Percentiles rank a stretch among this genome's conserved stretches.
phyloP scores from a whole-genome alignment of 2,888 invertebrate genomes.

The Dicyrtoma fusca region DNA sequence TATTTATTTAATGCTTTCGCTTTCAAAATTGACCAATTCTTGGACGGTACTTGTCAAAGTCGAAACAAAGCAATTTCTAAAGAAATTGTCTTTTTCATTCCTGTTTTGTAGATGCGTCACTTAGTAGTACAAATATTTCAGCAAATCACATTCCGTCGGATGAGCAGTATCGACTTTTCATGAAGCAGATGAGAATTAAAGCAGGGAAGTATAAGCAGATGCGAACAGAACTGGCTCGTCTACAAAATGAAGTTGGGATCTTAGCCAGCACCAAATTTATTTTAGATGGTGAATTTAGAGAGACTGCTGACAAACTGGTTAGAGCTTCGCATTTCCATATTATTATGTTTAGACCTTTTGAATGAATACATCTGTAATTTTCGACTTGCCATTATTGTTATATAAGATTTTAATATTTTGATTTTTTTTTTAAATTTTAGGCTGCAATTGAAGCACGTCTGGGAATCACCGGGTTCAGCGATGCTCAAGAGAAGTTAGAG shows the following conservation, averaged over 20 bases:
- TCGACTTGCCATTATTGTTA: no score
- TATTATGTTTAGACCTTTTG: no score
- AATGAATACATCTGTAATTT: no score
- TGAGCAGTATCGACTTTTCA: slow-evolving; percentile 22
- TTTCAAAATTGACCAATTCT: no score
- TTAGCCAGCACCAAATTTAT: slow-evolving; percentile 33
- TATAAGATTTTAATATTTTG: background rate
- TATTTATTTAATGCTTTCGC: no score
- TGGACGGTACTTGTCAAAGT: no score
- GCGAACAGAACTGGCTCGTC: slow-evolving; percentile 12
- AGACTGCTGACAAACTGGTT: slow-evolving; percentile 12
- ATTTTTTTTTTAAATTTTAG: background rate
- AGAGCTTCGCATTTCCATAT: no score
- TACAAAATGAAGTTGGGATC: slow-evolving; percentile 31
- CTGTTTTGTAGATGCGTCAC: no score
- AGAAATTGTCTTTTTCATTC: no score
- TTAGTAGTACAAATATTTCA: no score
- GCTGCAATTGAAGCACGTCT: slow-evolving; percentile 11
- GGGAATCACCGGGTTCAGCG: slow-evolving; percentile 17
- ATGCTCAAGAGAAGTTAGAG: slow-evolving; percentile 24
- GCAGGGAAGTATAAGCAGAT: slow-evolving; percentile 25
- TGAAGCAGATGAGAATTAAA: slow-evolving; percentile 32
- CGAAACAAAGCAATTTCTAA: no score
- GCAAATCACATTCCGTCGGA: slow-evolving; percentile 10
- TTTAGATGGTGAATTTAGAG: slow-evolving; percentile 25